Conservation (phyloP, 2,113 vertebrate species). For the Indicator indicator region DNA sequence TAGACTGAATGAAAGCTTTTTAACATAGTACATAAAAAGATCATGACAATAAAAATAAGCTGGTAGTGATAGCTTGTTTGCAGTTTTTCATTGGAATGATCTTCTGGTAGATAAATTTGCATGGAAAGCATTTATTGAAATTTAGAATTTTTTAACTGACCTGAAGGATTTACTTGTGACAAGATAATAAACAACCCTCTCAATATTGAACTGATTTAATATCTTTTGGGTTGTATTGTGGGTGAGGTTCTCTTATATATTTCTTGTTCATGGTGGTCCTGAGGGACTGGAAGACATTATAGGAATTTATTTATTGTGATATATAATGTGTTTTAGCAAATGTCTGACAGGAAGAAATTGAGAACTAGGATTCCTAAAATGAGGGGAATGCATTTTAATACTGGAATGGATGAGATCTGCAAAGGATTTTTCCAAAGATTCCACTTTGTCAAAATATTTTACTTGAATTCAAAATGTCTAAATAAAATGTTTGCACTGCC, state of each 20-base stretch:
- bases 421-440: slow-evolving; percentile 1
- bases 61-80: neutral
- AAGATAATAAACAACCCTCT: neutral
- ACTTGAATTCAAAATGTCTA: neutral
- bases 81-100: neutral
- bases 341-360: neutral
- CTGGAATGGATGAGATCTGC: neutral
- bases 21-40: neutral
- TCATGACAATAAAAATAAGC: neutral
- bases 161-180: neutral
- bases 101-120: neutral
- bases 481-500: slow-evolving; percentile 15
- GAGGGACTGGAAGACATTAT: neutral
- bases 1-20: neutral
- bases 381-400: neutral
- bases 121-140: neutral
- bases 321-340: neutral
- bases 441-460: slow-evolving; percentile 31
- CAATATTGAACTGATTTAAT: neutral
- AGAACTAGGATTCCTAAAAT: neutral
- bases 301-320: neutral
- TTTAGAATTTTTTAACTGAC: neutral
- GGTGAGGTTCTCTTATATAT: neutral
- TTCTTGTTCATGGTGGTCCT: neutral
- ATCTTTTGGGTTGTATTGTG: neutral